Base-by-base conservation (phyloP, 2,797 vertebrate genomes). In the Rhynchotus rufescens region DNA sequence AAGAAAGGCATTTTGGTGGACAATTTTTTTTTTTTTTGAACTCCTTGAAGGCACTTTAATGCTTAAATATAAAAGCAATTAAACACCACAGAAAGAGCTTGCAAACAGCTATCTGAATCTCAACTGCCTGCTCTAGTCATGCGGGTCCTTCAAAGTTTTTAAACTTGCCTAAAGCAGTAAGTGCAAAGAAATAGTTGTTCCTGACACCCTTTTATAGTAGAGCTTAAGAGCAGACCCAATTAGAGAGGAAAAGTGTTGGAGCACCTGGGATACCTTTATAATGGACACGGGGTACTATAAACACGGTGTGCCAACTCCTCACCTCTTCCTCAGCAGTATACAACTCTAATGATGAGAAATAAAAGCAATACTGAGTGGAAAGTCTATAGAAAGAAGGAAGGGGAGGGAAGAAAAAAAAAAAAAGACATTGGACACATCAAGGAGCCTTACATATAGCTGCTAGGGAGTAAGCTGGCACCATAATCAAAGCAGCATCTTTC, bases 141-240 rank as follows among this genome's bases (percentile, higher is more conserved):
- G 4, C 15, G 20, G 14, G 38, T 3, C 23, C 32, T 44, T 59
- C 71, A 75, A 67, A 57, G 9, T 2, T 23, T 34, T 59, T 16
- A 34, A 23, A n/a, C 14, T 25, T 59, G 42, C 68, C 81, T 74
- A 54, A 32, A 67, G 68, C 54, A 23, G 23, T 6, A 10, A 21
- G 15, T 2, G 3, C 5, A 12, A 38, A 3, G 36, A 52, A n/a
- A 36, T 4, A 2, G 32, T 22, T 47, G 69, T 6, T 22, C 7
- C 34, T 57, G 45, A 13, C 34, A 10, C 13, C 11, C 32, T 28
- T 52, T 10, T 5, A 19, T 15, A 60, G 40, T 51, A 76, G 60
- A 73, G 36, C 10, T 26, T 5, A 49, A 15, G n/a, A 2, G n/a
- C 73, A 85, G 65, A 64, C 7, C 60, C 0, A 0, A 13, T 2